Evolutionary conservation across 2,797 vertebrate species (phyloP), one percentile per base, ranked within the genome.

Genomic region (Tarsius wallacei): DNA sequence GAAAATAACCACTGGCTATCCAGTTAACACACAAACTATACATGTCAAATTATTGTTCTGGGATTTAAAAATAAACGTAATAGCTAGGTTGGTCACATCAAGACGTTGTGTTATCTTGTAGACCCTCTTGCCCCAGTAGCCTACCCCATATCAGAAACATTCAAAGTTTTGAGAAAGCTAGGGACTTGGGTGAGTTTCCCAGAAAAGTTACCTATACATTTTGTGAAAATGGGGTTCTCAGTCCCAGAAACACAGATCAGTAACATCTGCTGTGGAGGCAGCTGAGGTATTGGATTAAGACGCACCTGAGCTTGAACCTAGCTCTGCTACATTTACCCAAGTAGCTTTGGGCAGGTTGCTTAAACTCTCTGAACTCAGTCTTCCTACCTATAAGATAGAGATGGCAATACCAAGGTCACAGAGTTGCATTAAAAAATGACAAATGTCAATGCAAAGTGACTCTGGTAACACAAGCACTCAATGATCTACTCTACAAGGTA

Each of bases 261-360:
- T 1, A 3, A 21, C 12, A 6, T 10, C 28, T 61, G 19, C 4
- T 1, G 0, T 19, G 84, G 47, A 21, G 6, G 10, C 5, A 1
- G 76, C 8, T 47, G 42, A 47, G 31, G 31, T 51, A 47, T n/a
- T 3, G 78, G 63, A 33, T n/a, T 10, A 1, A 26, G 73, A 63
- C 0, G 0, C 22, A 5, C 49, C 15, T 51, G 90, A 59, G 36
- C 19, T 42, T 7, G 57, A 11, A 5, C 6, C 36, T 11, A 3
- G 24, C 81, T 74, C 15, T 24, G 57, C 59, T 10, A 0, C 3
- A 0, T 5, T 16, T 7, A 12, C 51, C 28, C n/a, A 53, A 31
- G 28, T 17, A 42, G 10, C 57, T 61, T 4, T 5, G 63, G 90
- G 24, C 15, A 55, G 15, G 14, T 24, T 16, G 0, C 47, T 86